Percentiles rank a stretch among this genome's conserved stretches.
Conservation (phyloP, 1,140 invertebrate species). For the Manduca sexta region DNA sequence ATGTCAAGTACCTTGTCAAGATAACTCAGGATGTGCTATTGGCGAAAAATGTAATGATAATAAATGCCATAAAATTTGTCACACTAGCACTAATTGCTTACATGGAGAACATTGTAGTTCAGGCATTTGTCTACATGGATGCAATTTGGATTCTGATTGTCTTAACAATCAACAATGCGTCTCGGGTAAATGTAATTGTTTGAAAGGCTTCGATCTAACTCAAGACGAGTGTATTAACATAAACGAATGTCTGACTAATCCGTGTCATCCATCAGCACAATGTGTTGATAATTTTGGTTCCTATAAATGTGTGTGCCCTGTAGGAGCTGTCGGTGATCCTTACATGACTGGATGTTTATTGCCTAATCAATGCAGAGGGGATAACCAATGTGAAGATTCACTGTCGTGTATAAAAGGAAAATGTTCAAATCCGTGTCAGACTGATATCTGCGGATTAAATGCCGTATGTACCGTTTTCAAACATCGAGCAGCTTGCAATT, state of each 20-base stretch:
- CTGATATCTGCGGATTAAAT: slow-evolving; percentile 80
- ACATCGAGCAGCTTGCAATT: slow-evolving; percentile 81
- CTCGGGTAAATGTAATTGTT: slow-evolving; percentile 85
- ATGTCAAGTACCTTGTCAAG: slow-evolving; percentile 84
- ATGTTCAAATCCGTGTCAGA: slow-evolving; percentile 84
- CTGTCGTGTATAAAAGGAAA: slow-evolving; percentile 81
- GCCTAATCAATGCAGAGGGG: slow-evolving; percentile 80
- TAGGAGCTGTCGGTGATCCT: slow-evolving; percentile 86
- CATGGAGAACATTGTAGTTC: slow-evolving; percentile 89
- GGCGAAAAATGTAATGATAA: slow-evolving; percentile 88
- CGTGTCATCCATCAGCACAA: slow-evolving; percentile 85
- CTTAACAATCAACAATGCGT: slow-evolving; percentile 85
- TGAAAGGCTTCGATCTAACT: slow-evolving; percentile 79
- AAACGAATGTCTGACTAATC: slow-evolving; percentile 84
- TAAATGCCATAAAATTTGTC: slow-evolving; percentile 89
- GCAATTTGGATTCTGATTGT: slow-evolving; percentile 87
- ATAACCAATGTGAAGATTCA: slow-evolving; percentile 81
- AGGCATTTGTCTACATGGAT: slow-evolving; percentile 87
- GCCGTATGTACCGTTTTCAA: slow-evolving; percentile 82
- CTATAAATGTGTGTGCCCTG: slow-evolving; percentile 85
- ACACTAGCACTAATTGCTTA: slow-evolving; percentile 90
- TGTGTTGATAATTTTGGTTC: slow-evolving; percentile 88
- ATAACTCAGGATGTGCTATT: slow-evolving; percentile 81
- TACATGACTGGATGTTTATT: slow-evolving; percentile 81
- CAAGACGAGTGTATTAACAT: slow-evolving; percentile 83